Evolutionary conservation across 2,113 vertebrate species (phyloP).

Genomic region (Tragelaphus scriptus): DNA sequence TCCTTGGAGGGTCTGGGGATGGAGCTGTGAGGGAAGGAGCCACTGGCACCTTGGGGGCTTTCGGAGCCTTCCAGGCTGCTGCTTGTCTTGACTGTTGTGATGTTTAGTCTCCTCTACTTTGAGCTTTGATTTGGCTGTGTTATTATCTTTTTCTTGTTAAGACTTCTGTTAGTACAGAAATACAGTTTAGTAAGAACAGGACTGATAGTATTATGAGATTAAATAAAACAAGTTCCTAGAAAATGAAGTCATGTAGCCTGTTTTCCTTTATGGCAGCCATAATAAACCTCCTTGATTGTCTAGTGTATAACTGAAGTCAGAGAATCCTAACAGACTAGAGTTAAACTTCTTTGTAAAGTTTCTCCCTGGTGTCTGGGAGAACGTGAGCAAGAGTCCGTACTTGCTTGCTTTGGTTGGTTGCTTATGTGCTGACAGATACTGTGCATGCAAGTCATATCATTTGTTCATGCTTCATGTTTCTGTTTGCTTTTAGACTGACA

Average conservation of each 20-base stretch:
- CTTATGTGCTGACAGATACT: background rate
- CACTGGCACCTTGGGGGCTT: background rate
- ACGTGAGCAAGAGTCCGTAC: background rate
- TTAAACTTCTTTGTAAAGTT: background rate
- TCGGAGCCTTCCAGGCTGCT: background rate
- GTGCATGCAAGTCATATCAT: background rate
- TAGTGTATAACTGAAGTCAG: background rate
- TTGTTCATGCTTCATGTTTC: background rate
- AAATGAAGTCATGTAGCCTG: background rate
- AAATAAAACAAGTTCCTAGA: background rate
- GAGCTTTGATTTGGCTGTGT: background rate
- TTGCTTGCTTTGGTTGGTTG: background rate
- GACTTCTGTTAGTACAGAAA: background rate
- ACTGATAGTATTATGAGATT: background rate
- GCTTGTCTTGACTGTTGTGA: background rate
- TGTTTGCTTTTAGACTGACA: constrained; percentile 88
- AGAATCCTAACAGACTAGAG: background rate
- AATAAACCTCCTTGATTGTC: background rate
- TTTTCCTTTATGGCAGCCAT: background rate
- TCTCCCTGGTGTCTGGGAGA: background rate
- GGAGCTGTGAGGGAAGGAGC: background rate
- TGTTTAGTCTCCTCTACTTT: background rate
- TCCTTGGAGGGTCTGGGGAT: background rate
- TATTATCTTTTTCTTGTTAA: background rate
- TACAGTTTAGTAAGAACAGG: background rate